These are phyloP conservation scores for Halcyon badia DNA, from an alignment of 2,797 vertebrate species.

Conservation along the genomic window DNA sequence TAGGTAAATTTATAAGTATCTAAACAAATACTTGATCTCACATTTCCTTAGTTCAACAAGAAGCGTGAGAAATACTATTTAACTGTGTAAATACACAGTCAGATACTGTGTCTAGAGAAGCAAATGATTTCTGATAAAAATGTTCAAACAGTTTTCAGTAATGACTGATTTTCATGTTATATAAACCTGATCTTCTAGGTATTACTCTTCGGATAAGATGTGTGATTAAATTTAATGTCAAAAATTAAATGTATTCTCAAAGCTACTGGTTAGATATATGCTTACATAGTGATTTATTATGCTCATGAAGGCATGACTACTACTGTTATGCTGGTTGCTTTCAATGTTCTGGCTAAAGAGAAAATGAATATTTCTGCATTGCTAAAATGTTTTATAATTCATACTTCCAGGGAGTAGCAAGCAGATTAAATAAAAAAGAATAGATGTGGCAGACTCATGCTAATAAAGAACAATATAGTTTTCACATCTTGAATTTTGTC, in stretches of 20 bases:
- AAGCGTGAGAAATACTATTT: constrained; percentile 3
- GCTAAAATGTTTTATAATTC: constrained; percentile 9
- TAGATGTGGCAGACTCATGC: neutral
- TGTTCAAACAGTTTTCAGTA: neutral
- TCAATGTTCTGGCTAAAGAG: neutral
- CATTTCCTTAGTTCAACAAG: neutral
- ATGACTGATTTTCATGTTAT: neutral
- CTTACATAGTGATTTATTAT: neutral
- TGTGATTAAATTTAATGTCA: constrained; percentile 43
- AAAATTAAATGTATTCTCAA: constrained; percentile 18
- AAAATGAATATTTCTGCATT: constrained; percentile 6
- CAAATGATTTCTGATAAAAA: neutral
- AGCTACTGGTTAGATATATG: neutral
- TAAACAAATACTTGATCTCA: constrained; percentile 7
- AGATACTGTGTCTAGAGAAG: neutral
- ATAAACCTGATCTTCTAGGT: neutral
- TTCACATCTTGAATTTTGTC: neutral
- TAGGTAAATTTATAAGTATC: neutral
- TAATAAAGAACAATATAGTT: neutral
- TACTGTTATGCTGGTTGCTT: constrained; percentile 2
- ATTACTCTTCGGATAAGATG: constrained; percentile 21
- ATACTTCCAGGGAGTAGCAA: neutral
- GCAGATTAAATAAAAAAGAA: neutral
- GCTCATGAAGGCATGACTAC: neutral
- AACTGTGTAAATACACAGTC: neutral